Conservation (phyloP, 2,797 vertebrate genomes). For the Ptychobarbus kaznakovi region DNA sequence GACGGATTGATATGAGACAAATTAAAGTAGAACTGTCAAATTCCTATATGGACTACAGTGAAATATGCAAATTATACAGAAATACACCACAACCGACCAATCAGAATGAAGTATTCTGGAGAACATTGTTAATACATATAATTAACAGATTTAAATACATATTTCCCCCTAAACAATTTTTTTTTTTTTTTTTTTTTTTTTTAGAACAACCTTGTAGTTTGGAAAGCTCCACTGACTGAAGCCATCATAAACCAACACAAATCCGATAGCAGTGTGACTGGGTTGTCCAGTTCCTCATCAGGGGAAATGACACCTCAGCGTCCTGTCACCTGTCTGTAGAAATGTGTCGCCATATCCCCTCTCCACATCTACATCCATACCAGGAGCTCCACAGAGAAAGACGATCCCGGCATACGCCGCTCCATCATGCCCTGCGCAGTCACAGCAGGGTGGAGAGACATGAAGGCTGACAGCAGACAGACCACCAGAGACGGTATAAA, state of each 20-base stretch:
- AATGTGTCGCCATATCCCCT: conserved; percentile 26
- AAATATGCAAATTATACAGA: too few relatives aligned
- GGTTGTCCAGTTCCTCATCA: neutral
- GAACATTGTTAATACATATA: neutral
- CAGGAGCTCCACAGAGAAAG: conserved; percentile 34
- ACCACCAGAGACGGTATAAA: neutral
- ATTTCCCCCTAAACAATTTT: neutral
- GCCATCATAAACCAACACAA: neutral
- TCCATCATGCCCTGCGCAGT: neutral
- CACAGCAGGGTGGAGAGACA: conserved; percentile 15
- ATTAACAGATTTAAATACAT: neutral
- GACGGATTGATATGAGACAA: neutral
- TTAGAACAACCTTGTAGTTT: neutral
- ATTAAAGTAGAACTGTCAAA: neutral
- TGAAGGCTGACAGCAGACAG: neutral
- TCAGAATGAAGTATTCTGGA: neutral
- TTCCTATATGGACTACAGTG: neutral
- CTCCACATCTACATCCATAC: conserved; percentile 35
- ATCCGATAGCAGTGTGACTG: conserved; percentile 12
- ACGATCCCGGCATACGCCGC: neutral
- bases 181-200: neutral
- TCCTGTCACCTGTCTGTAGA: conserved; percentile 35
- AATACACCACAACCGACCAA: too few relatives aligned
- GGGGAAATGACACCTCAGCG: conserved; percentile 34
- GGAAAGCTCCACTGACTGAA: neutral